Percentiles rank a stretch among this genome's conserved stretches.
These are phyloP conservation scores for Argynnis bischoffii DNA, from an alignment of 2,888 invertebrate genomes.

Conservation along the genomic window DNA sequence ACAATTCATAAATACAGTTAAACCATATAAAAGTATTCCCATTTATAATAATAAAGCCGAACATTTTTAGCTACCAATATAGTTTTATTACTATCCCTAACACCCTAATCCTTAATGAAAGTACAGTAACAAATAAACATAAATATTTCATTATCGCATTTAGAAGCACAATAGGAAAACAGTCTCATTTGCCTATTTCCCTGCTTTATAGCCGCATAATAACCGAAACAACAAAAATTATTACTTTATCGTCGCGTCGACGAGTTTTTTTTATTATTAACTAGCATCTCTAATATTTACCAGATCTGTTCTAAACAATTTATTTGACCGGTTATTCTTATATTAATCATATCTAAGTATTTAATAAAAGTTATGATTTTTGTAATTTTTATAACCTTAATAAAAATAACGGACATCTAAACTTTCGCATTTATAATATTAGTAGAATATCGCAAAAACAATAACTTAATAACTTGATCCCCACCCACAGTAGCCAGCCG, in stretches of 20 bases:
- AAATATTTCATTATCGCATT: conserved; percentile 62
- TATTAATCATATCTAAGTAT: too few relatives aligned
- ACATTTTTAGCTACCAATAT: conserved; percentile 13
- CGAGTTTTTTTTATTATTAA: conserved; percentile 74
- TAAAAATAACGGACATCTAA: conserved; percentile 2
- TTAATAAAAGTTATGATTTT: too few relatives aligned
- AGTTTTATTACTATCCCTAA: conserved; percentile 27
- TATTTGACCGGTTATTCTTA: too few relatives aligned
- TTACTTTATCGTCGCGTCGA: conserved; percentile 63
- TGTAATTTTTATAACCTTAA: background rate
- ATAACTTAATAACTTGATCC: conserved; percentile 79
- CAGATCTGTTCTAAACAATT: background rate
- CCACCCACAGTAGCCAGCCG: conserved; percentile 70
- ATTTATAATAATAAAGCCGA: conserved; percentile 8
- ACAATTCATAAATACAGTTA: background rate
- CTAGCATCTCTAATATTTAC: background rate
- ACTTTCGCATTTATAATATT: conserved; percentile 12
- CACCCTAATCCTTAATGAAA: conserved; percentile 27
- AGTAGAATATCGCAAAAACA: conserved; percentile 73
- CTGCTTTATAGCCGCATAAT: conserved; percentile 65
- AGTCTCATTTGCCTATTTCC: conserved; percentile 66
- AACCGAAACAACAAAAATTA: conserved; percentile 59
- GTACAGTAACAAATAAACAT: conserved; percentile 56
- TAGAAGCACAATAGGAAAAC: conserved; percentile 60
- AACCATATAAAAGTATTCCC: background rate